Conservation (phyloP, 2,888 invertebrate species). For the Netelia melanura region DNA sequence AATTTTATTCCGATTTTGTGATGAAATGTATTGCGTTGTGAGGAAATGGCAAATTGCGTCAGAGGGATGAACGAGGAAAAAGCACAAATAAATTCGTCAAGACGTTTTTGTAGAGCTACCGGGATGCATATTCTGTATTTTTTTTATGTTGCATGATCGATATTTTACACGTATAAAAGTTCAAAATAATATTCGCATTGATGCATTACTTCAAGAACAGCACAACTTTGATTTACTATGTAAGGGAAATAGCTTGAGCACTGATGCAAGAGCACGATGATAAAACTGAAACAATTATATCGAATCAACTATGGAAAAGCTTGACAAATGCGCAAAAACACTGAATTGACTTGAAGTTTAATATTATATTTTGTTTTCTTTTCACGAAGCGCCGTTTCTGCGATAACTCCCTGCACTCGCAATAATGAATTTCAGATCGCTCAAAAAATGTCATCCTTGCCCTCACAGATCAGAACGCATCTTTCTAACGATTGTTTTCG, state of each 20-base stretch:
- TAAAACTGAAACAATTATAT: slow-evolving; percentile 2
- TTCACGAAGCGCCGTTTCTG: slow-evolving; percentile 30
- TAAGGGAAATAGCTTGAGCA: slow-evolving; percentile 44
- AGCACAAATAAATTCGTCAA: slow-evolving; percentile 34
- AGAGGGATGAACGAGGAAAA: not conserved
- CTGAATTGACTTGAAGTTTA: not conserved
- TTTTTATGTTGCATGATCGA: slow-evolving; percentile 45
- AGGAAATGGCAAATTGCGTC: not conserved
- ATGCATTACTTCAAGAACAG: slow-evolving; percentile 39
- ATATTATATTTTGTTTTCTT: slow-evolving; percentile 25
- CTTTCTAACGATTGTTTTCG: slow-evolving; percentile 29
- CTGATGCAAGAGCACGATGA: slow-evolving; percentile 34
- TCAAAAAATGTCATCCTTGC: slow-evolving; percentile 7
- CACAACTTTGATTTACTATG: slow-evolving; percentile 18
- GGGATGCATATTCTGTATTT: slow-evolving; percentile 57
- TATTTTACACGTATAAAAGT: slow-evolving; percentile 66
- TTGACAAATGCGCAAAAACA: too few relatives aligned
- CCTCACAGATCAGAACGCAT: slow-evolving; percentile 25
- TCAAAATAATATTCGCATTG: slow-evolving; percentile 56
- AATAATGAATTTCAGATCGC: slow-evolving; percentile 21
- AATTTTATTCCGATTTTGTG: not conserved
- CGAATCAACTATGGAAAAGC: slow-evolving; percentile 4
- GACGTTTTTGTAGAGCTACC: slow-evolving; percentile 35
- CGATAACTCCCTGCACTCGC: slow-evolving; percentile 22
- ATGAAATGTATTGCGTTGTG: not conserved